Evolutionary conservation across 2,888 invertebrate genomes (phyloP).

Genomic region (Oscheius sp.): DNA sequence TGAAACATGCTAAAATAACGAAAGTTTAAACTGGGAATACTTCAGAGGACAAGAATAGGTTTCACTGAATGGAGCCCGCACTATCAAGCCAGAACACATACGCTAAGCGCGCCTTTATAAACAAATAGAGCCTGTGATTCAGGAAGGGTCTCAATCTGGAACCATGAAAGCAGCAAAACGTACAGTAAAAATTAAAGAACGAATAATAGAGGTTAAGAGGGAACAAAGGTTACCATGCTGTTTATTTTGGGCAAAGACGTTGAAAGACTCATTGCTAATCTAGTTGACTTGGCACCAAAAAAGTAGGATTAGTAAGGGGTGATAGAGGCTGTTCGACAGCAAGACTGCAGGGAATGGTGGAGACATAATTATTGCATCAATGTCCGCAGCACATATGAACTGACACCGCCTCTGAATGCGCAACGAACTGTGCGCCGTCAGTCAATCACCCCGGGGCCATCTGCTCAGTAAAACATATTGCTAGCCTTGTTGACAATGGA

Average conservation of each 20-base stretch:
- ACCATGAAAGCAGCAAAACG: background rate
- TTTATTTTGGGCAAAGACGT: background rate
- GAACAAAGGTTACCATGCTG: background rate
- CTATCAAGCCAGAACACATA: constrained; percentile 31
- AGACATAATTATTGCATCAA: constrained; percentile 25
- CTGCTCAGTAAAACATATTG: constrained; percentile 23
- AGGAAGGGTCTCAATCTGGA: constrained; percentile 12
- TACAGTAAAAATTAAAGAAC: no score
- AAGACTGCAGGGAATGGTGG: background rate
- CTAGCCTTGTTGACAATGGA: background rate
- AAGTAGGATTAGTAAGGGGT: constrained; percentile 9
- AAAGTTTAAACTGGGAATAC: background rate
- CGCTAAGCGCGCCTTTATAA: constrained; percentile 27
- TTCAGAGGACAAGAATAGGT: background rate
- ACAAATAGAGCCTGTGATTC: constrained; percentile 20
- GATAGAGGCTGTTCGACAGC: constrained; percentile 11
- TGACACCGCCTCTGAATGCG: constrained; percentile 26
- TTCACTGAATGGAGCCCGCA: constrained; percentile 18
- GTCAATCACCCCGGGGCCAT: constrained; percentile 19
- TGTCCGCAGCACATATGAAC: constrained; percentile 25
- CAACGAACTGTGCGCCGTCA: constrained; percentile 29
- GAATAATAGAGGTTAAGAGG: background rate
- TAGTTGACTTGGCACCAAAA: constrained; percentile 20
- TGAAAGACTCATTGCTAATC: constrained; percentile 18
- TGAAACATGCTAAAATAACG: no score